Conservation (phyloP, 2,113 vertebrate species). For the Myxocyprinus asiaticus region DNA sequence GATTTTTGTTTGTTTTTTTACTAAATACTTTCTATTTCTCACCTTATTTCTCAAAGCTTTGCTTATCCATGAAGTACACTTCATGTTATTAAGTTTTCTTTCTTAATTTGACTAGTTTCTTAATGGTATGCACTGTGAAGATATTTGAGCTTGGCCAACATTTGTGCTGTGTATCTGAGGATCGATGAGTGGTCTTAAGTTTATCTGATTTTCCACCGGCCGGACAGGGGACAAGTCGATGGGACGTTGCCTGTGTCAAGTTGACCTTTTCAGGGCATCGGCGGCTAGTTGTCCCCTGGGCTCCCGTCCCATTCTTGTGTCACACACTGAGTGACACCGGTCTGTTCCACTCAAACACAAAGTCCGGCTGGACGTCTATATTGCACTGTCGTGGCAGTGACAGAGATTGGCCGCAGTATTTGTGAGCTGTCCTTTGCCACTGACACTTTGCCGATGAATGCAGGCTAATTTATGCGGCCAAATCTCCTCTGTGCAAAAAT, state of each 20-base stretch:
- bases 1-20: not conserved
- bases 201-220: conserved; percentile 57
- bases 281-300: conserved; percentile 88
- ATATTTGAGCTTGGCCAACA: conserved; percentile 67
- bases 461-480: conserved; percentile 98
- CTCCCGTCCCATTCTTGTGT: conserved; percentile 87
- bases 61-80: not conserved
- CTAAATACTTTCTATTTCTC: too few relatives aligned
- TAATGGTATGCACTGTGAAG: conserved; percentile 67
- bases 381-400: conserved; percentile 91
- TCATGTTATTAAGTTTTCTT: conserved; percentile 27
- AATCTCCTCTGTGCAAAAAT: conserved; percentile 99
- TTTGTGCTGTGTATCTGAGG: conserved; percentile 70
- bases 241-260: conserved; percentile 97
- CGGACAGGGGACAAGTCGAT: conserved; percentile 89
- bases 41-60: not conserved
- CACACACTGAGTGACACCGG: conserved; percentile 98
- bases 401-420: conserved; percentile 99
- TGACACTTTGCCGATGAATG: conserved; percentile 98
- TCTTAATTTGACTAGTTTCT: conserved; percentile 59
- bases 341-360: conserved; percentile 98
- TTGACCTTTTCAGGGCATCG: conserved; percentile 99
- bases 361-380: conserved; percentile 99
- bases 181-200: conserved; percentile 74
- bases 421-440: conserved; percentile 99